Evolutionary conservation across 2,888 invertebrate genomes (phyloP).

Genomic region (Horisme vitalbata): DNA sequence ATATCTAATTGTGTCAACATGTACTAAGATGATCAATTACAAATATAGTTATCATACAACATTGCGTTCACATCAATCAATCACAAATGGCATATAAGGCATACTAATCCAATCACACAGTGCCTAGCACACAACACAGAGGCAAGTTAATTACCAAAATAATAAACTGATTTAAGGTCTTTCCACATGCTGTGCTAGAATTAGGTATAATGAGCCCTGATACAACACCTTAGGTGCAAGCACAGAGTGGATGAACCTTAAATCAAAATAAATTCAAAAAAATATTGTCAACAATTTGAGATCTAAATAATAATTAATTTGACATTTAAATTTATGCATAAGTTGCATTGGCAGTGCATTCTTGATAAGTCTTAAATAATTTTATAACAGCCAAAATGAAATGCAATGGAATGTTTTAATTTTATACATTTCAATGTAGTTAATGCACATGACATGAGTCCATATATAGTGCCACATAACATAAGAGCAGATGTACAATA

Average conservation of each 20-base stretch:
- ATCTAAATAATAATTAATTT: slow-evolving; percentile 23
- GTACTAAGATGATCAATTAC: slow-evolving; percentile 66
- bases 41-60: slow-evolving; percentile 49
- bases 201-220: too few relatives aligned
- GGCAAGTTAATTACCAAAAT: slow-evolving; percentile 30
- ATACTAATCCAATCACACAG: slow-evolving; percentile 47
- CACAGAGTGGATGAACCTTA: too few relatives aligned
- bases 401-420: slow-evolving; percentile 25
- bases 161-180: slow-evolving; percentile 5
- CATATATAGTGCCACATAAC: too few relatives aligned
- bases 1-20: slow-evolving; percentile 70
- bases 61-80: slow-evolving; percentile 62
- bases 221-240: too few relatives aligned
- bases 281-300: slow-evolving; percentile 29
- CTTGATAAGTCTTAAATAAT: slow-evolving; percentile 23
- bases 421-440: too few relatives aligned
- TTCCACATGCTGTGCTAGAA: too few relatives aligned
- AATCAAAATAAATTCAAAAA: slow-evolving; percentile 14
- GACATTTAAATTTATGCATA: slow-evolving; percentile 29
- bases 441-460: too few relatives aligned
- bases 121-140: slow-evolving; percentile 35
- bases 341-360: slow-evolving; percentile 38
- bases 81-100: slow-evolving; percentile 77
- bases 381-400: slow-evolving; percentile 18
- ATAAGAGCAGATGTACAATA: too few relatives aligned